A percentile compares a stretch with the other conserved stretches of the same genome.
Evolutionary conservation across 2,113 vertebrate species (phyloP).

Genomic region (Tamias sibiricus): DNA sequence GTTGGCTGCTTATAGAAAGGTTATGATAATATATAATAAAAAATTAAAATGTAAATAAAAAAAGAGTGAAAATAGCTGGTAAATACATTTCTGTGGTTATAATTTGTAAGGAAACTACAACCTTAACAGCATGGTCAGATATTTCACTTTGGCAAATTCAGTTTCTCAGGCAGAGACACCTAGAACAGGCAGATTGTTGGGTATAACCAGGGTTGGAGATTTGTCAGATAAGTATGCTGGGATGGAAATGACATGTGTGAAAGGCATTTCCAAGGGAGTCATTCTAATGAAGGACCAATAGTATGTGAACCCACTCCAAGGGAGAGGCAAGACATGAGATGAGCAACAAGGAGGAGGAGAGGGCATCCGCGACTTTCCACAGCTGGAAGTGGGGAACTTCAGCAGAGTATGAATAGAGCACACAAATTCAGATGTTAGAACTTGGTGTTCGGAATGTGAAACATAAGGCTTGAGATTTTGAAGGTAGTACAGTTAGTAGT

Average conservation of each 20-base stretch:
- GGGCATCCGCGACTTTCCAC: fast-evolving
- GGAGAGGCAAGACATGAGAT: neutral
- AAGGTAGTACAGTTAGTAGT: neutral
- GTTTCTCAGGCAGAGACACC: neutral
- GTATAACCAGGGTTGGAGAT: neutral
- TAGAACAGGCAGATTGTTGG: neutral
- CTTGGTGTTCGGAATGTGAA: neutral
- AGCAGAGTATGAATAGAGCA: neutral
- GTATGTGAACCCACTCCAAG: neutral
- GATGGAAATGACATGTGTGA: neutral
- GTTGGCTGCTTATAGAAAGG: too few relatives aligned
- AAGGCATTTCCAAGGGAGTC: neutral
- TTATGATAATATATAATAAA: too few relatives aligned
- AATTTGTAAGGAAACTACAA: neutral
- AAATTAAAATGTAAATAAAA: too few relatives aligned
- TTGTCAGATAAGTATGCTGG: neutral
- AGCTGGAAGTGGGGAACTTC: neutral
- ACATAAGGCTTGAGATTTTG: neutral
- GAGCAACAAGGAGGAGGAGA: neutral
- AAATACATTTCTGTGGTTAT: neutral
- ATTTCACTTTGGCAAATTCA: neutral
- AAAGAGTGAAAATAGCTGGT: neutral
- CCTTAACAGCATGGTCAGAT: neutral
- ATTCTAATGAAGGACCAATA: neutral
- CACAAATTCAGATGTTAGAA: neutral